These are phyloP conservation scores for Lepidocyrtoides sp. DNA, from an alignment of 2,888 invertebrate genomes.

Conservation along the genomic window DNA sequence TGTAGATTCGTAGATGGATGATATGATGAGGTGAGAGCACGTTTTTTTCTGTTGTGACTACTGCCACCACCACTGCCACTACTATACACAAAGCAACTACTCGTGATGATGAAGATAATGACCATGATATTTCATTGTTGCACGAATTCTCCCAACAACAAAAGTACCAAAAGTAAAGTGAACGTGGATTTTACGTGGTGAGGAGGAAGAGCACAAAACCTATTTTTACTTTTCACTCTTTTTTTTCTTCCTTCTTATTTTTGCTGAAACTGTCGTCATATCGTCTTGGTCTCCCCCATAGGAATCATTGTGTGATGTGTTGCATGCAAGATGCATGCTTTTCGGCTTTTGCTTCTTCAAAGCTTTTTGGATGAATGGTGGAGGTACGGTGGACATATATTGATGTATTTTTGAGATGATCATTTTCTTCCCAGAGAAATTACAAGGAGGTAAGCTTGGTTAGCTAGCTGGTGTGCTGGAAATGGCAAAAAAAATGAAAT, in stretches of 20 bases:
- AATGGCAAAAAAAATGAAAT: neutral
- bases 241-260: constrained; percentile 11
- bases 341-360: neutral
- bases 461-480: neutral
- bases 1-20: constrained; percentile 32
- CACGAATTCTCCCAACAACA: constrained; percentile 56
- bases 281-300: constrained; percentile 16
- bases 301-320: constrained; percentile 35
- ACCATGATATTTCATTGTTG: constrained; percentile 66
- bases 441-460: neutral
- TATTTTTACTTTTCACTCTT: constrained; percentile 60
- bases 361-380: neutral
- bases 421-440: constrained; percentile 53
- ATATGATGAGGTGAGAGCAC: constrained; percentile 36
- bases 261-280: constrained; percentile 35
- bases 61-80: neutral
- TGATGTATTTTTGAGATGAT: constrained; percentile 80
- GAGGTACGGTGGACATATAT: constrained; percentile 67
- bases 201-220: neutral
- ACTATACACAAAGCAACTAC: neutral
- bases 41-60: constrained; percentile 27
- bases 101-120: constrained; percentile 65
- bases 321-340: constrained; percentile 46
- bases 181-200: constrained; percentile 14
- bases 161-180: constrained; percentile 34